Evolutionary conservation across 2,888 invertebrate genomes (phyloP), one percentile per base, ranked within the genome.

Genomic region (Temnothorax unifasciatus): DNA sequence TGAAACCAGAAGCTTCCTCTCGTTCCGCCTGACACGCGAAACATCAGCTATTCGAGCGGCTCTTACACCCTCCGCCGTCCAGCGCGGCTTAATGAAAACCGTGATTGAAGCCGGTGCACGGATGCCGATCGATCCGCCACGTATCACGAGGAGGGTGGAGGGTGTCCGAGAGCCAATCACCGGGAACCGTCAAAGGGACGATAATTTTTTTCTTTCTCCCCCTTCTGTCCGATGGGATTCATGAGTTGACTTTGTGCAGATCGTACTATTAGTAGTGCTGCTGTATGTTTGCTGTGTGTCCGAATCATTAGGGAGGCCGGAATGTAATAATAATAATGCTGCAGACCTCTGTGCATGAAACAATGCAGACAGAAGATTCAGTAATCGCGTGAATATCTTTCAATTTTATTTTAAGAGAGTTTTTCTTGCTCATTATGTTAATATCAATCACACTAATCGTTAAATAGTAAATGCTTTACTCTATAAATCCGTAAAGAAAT

Each of bases 61-160:
- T 84, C 59, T 66, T 77, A 34, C 34, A 66, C 82, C 86, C 85
- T 86, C 54, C 69, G 66, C 86, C 82, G 86, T 88, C 87, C 89
- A 81, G 85, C 73, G 71, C 68, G 85, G 91, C 92, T 91, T 93
- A 93, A 93, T 93, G 92, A 93, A 93, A 93, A 93, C 90, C 90
- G 92, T 92, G 93, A 92, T 93, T 93, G 93, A 91, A 91, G 91
- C 88, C 87, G 86, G 89, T 89, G 87, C 89, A 85, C 88, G 88
- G 86, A 86, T 84, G 71, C 85, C 89, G 86, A 92, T 92, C 92
- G 92, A 93, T 92, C 90, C 86, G 84, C 85, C 47, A 82, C 88
- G 89, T 90, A 92, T 92, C 91, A 88, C 86, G 88, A 83, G 68
- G 87, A 91, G 92, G 90, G 90, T 89, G 68, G 87, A 91, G 92